These are phyloP conservation scores for Drosophila mauritiana DNA, from an alignment of 1,140 invertebrate species.

Conservation along the genomic window DNA sequence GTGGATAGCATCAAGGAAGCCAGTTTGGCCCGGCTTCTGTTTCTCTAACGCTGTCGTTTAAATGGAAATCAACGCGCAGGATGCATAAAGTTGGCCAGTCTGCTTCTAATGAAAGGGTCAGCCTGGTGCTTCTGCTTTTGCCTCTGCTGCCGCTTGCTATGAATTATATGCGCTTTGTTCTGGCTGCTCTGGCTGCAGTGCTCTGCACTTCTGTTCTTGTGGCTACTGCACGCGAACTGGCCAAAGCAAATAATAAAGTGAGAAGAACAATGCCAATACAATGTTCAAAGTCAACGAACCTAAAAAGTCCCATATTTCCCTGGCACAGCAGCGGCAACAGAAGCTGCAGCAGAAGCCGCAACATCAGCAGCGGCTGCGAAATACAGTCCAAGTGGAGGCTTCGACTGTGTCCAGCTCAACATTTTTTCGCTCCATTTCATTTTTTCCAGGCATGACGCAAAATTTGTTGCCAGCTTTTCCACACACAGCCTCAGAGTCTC, in stretches of 20 bases:
- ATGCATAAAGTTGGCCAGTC: slow-evolving; percentile 77
- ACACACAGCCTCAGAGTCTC: slow-evolving; percentile 56
- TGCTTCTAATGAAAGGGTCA: slow-evolving; percentile 82
- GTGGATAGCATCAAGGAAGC: slow-evolving; percentile 81
- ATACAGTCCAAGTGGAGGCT: slow-evolving; percentile 55
- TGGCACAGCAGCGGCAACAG: slow-evolving; percentile 52
- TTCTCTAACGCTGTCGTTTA: slow-evolving; percentile 81
- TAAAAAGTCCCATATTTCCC: slow-evolving; percentile 82
- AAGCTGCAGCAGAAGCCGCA: slow-evolving; percentile 6
- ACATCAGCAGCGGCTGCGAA: slow-evolving; percentile 14
- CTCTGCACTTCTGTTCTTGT: slow-evolving; percentile 36
- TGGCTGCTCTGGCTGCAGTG: slow-evolving; percentile 21
- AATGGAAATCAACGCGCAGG: slow-evolving; percentile 83
- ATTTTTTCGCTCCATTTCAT: slow-evolving; percentile 83
- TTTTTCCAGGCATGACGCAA: slow-evolving; percentile 82
- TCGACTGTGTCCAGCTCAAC: slow-evolving; percentile 76
- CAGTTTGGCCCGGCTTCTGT: slow-evolving; percentile 57
- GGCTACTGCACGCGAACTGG: slow-evolving; percentile 79
- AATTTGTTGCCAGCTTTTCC: slow-evolving; percentile 82
- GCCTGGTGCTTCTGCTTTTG: slow-evolving; percentile 34
- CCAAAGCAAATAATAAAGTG: slow-evolving; percentile 82
- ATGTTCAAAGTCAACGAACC: slow-evolving; percentile 81
- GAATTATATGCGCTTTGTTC: slow-evolving; percentile 83
- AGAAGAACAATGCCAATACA: slow-evolving; percentile 82
- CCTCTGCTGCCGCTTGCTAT: slow-evolving; percentile 54